Base-by-base conservation (phyloP, 2,797 vertebrate genomes). In the Octomys mimax region DNA sequence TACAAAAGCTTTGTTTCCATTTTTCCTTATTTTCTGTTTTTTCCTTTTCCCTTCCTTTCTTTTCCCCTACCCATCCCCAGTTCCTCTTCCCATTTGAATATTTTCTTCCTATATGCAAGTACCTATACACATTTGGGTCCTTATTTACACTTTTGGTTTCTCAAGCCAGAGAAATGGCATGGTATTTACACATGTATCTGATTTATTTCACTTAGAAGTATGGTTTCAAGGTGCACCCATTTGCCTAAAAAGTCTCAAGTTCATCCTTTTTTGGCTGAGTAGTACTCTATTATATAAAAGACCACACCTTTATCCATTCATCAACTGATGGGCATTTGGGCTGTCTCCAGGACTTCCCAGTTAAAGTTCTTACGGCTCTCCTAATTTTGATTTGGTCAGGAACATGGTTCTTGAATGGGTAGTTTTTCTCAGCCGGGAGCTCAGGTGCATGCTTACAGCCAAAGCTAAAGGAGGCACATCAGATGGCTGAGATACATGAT, bases 401-500 rank as follows among this genome's bases (percentile, higher is more conserved):
- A 42, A 42, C 19, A 54, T 80, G 78, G 81, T 73, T 85, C 4
- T n/a, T 78, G 26, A 77, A 86, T n/a, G 33, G 91, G 57, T 84
- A 70, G 10, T 71, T 49, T 81, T 95, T 71, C 49, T 84, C 52
- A 39, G 33, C 21, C 75, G 78, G 31, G 33, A 93, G 77, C 18
- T 26, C 11, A 28, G 54, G 66, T 70, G 31, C 18, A 31, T 52
- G 16, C 33, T 70, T 46, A 61, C 3, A 57, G 12, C 81, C 42
- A 91, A 46, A 93, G 92, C n/a, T 77, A 42, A 92, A 83, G 42
- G 79, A 86, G 36, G 54, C 33, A 61, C 59, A 46, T 64, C 57
- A 49, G 92, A 86, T 1, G 80, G 62, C 1, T 52, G 57, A 88
- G 92, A 36, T 19, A 84, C 84, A 54, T 82, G 52, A 95, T 91